Conservation (phyloP, 1,140 invertebrate species). For the Choristoneura fumiferana region DNA sequence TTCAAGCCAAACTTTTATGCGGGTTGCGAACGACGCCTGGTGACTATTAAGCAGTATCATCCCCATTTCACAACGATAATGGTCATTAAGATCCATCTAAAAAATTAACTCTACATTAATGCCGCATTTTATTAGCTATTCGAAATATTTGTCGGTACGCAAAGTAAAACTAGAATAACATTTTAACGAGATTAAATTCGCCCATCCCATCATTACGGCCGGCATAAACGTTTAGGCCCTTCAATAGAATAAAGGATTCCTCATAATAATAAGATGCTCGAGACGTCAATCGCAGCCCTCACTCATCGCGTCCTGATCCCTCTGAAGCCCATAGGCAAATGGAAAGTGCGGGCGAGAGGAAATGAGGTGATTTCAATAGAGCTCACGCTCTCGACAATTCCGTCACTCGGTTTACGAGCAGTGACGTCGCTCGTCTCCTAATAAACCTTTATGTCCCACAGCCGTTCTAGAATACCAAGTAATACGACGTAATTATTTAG, state of each 20-base stretch:
- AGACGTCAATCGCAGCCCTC: constrained; percentile 3
- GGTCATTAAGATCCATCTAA: constrained; percentile 9
- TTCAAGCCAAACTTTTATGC: neutral
- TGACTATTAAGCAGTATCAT: neutral
- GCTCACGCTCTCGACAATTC: constrained; percentile 9
- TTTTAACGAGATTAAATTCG: neutral
- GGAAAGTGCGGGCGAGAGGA: constrained; percentile 1
- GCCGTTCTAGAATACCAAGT: constrained; percentile 13
- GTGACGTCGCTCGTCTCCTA: constrained; percentile 15
- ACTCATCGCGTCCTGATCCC: neutral
- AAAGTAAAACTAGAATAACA: neutral
- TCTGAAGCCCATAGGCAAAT: constrained; percentile 6
- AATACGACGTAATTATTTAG: constrained; percentile 13
- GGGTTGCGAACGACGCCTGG: neutral
- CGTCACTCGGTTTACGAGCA: constrained; percentile 15
- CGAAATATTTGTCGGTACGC: neutral
- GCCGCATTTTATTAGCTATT: constrained; percentile 2
- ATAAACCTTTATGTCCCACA: constrained; percentile 10
- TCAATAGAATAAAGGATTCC: neutral
- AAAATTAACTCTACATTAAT: constrained; percentile 10
- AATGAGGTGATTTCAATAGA: constrained; percentile 15
- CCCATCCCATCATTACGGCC: neutral
- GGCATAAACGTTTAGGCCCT: neutral
- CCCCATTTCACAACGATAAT: neutral
- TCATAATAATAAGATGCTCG: neutral